Evolutionary conservation across 2,113 vertebrate genomes (phyloP), one percentile per base, ranked within the genome.

Genomic region (Rhabdornis inornatus): DNA sequence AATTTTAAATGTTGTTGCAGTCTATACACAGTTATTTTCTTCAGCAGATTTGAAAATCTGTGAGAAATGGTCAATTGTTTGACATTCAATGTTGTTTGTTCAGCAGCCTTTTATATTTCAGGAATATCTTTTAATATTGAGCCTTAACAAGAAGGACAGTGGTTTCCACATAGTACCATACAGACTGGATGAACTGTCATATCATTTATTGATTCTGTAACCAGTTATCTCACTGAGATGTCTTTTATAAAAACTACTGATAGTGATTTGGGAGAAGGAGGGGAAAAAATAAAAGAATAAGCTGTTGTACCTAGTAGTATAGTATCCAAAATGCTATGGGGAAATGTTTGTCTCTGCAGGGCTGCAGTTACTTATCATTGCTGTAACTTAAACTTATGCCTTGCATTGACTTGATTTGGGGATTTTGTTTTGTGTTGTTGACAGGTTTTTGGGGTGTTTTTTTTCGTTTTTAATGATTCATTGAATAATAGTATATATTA

Each of bases 121-220:
- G 91, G 92, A 86, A 81, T 97, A 97, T 97, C 94, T 97, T 97
- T 95, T 97, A 96, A 96, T 96, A 93, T 71, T 95, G 94, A 96
- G 85, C 92, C 85, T 95, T 96, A 97, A 96, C 83, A 91, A 97
- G 93, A 95, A 97, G 85, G 95, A 81, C 91, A 94, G 77, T 94
- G 57, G 81, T 96, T 94, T 90, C 82, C 87, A 85, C 28, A 4
- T 96, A 82, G 56, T 31, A 86, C 79, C 87, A 30, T 72, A 81
- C 3, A 30, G 89, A 72, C 93, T 91, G 95, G 95, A 97, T 96
- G 94, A 96, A 91, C 88, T 94, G 95, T 86, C 84, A 92, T 91
- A 91, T 95, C 76, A 85, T 95, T 75, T 97, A 91, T 96, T 98
- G 96, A 97, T 97, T 97, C 96, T 75, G 94, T 94, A 95, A 85